Evolutionary conservation across 1,140 invertebrate genomes (phyloP).

Genomic region (Nymphalis io): DNA sequence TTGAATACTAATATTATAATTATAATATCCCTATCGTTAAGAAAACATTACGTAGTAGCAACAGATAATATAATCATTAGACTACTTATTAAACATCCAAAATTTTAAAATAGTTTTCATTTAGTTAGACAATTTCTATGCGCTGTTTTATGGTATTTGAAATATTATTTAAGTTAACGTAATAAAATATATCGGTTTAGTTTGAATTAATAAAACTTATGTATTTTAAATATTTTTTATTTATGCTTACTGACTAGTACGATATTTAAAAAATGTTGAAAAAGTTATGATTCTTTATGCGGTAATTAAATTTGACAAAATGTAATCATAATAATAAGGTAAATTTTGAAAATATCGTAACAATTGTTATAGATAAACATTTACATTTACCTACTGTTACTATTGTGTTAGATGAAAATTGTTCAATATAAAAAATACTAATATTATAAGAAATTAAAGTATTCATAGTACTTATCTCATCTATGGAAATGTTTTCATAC

Average conservation of each 20-base stretch:
- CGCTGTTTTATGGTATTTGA: background rate
- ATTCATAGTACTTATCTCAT: slow-evolving; percentile 20
- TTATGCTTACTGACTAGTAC: no score
- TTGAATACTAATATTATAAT: slow-evolving; percentile 18
- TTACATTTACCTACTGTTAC: slow-evolving; percentile 1
- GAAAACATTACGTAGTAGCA: slow-evolving; percentile 3
- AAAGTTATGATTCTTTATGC: no score
- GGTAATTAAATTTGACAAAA: no score
- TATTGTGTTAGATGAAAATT: background rate
- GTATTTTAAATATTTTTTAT: no score
- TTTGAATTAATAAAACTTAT: background rate
- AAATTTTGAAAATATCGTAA: no score
- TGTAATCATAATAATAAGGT: no score
- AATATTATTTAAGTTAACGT: background rate
- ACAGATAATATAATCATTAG: background rate
- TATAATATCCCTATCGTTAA: slow-evolving; percentile 6
- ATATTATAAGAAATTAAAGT: slow-evolving; percentile 18
- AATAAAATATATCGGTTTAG: background rate
- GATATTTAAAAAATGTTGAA: no score
- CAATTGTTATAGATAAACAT: background rate
- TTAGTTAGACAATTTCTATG: background rate
- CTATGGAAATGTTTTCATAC: slow-evolving; percentile 7
- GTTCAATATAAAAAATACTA: slow-evolving; percentile 6
- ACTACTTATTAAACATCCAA: background rate
- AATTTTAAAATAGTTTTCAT: background rate